Evolutionary conservation across 2,797 vertebrate species (phyloP).

Genomic region (Acrossocheilus wenchowensis): DNA sequence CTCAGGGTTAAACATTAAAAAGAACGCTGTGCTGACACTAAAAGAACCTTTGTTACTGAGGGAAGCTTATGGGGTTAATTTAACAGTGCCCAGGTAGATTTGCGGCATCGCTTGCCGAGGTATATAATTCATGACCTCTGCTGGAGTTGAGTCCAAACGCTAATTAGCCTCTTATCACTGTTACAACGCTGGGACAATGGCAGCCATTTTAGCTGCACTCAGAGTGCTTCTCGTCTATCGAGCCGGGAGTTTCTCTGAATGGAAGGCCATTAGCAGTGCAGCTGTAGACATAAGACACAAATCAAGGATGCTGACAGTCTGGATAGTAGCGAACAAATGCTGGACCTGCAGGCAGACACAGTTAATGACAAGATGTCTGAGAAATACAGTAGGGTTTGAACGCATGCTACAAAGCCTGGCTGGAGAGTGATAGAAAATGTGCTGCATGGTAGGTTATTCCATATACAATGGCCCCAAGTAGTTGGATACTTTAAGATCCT

Average conservation of each 20-base stretch:
- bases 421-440: too few species aligned
- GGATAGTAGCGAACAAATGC: neutral
- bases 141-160: slow-evolving; percentile 67
- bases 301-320: slow-evolving; percentile 16
- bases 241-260: slow-evolving; percentile 67
- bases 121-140: slow-evolving; percentile 77
- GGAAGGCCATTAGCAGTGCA: slow-evolving; percentile 67
- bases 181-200: slow-evolving; percentile 70
- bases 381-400: neutral
- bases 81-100: slow-evolving; percentile 62
- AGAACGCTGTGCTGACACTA: slow-evolving; percentile 45
- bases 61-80: slow-evolving; percentile 70
- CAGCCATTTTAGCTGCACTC: slow-evolving; percentile 58
- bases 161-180: slow-evolving; percentile 77
- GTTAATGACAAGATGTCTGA: slow-evolving; percentile 24
- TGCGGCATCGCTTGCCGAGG: slow-evolving; percentile 58
- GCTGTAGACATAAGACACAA: slow-evolving; percentile 33
- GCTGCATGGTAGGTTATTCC: neutral
- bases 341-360: neutral
- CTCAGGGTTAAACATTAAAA: slow-evolving; percentile 59
- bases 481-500: neutral
- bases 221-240: slow-evolving; percentile 62
- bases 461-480: neutral
- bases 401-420: neutral
- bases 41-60: slow-evolving; percentile 61